Percentiles rank a stretch among this genome's conserved stretches.
These are phyloP conservation scores for Lagopus muta DNA, from an alignment of 2,113 vertebrate species.

Conservation along the genomic window DNA sequence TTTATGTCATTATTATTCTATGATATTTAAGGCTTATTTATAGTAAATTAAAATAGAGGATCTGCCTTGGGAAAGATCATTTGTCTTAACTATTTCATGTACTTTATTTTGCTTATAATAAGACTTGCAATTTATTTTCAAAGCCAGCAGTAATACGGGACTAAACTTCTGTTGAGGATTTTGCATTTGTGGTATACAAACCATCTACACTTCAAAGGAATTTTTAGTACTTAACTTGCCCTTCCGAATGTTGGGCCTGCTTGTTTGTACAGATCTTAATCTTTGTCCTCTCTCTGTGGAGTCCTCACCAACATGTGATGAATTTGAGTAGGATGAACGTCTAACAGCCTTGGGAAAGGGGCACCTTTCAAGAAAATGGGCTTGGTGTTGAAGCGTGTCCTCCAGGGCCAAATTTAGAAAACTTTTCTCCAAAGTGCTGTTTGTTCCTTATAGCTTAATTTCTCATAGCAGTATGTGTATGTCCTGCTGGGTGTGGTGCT, in stretches of 20 bases:
- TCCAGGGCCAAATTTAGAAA: neutral
- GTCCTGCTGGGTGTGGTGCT: neutral
- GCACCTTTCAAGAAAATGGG: neutral
- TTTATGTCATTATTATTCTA: neutral
- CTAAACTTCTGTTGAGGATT: neutral
- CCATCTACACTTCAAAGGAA: neutral
- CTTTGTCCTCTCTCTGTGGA: neutral
- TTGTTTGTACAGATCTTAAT: neutral
- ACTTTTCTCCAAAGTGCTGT: neutral
- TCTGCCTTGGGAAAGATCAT: neutral
- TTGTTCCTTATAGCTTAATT: neutral
- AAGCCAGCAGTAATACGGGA: neutral
- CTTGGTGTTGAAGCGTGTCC: neutral
- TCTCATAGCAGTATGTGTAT: neutral
- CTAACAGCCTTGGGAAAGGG: neutral
- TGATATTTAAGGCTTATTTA: neutral
- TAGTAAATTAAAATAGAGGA: neutral
- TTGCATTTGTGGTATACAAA: neutral
- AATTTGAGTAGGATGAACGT: neutral
- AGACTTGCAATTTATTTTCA: neutral
- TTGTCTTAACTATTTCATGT: neutral
- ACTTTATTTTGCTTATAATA: neutral
- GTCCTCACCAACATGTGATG: neutral
- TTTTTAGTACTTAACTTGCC: neutral
- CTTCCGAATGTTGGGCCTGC: neutral